Percentiles rank a stretch among this genome's conserved stretches.
These are phyloP conservation scores for Apis dorsata DNA, from an alignment of 1,140 invertebrate species.

Conservation along the genomic window DNA sequence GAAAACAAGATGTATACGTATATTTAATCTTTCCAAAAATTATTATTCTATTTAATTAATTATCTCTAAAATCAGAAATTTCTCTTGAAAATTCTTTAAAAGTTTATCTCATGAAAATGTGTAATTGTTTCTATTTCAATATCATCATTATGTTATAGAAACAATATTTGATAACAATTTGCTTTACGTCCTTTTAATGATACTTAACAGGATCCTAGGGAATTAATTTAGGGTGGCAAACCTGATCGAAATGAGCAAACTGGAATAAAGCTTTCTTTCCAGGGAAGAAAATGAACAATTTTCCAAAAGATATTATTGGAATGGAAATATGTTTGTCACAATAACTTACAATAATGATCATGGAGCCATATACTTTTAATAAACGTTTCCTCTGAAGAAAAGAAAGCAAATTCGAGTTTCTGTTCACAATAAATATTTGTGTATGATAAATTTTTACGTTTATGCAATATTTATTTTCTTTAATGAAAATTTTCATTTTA, in stretches of 20 bases:
- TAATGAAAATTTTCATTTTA: too few relatives aligned
- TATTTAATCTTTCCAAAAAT: too few relatives aligned
- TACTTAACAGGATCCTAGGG: neutral
- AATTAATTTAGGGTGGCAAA: neutral
- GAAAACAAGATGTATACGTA: too few relatives aligned
- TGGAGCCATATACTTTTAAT: neutral
- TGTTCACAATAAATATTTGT: too few relatives aligned
- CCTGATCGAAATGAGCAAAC: neutral
- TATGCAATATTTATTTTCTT: too few relatives aligned
- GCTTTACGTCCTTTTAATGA: neutral
- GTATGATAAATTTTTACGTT: too few relatives aligned
- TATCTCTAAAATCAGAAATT: too few relatives aligned
- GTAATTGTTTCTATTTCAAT: too few relatives aligned
- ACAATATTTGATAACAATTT: neutral
- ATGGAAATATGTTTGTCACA: neutral
- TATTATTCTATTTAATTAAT: too few relatives aligned
- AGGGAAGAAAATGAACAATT: conserved; percentile 1
- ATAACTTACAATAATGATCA: neutral
- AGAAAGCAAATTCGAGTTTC: neutral
- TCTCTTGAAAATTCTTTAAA: too few relatives aligned
- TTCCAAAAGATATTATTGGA: neutral
- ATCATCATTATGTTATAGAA: neutral
- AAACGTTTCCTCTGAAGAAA: neutral
- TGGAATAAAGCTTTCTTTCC: conserved; percentile 3
- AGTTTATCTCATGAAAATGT: too few relatives aligned